Evolutionary conservation across 1,140 invertebrate species (phyloP).

Genomic region (Halyomorpha halys): DNA sequence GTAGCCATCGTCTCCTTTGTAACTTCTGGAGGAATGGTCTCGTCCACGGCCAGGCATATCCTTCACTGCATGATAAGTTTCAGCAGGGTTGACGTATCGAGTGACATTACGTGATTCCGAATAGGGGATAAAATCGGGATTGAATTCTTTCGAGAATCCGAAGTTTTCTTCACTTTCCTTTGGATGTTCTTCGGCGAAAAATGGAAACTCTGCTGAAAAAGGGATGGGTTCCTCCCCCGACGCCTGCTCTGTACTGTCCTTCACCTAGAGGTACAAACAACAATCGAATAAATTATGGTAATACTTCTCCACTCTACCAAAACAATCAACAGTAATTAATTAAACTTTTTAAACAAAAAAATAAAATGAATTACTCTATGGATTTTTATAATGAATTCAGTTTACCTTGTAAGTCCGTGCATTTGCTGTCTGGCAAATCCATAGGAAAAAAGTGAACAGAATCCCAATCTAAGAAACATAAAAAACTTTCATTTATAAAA

Average conservation of each 20-base stretch:
- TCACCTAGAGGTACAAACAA: background rate
- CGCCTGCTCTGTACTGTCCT: background rate
- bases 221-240: background rate
- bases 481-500: too few relatives aligned
- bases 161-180: constrained; percentile 5
- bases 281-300: too few relatives aligned
- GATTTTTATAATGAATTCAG: too few relatives aligned
- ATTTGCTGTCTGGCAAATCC: too few relatives aligned
- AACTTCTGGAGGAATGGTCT: background rate
- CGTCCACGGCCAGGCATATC: background rate
- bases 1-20: background rate
- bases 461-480: too few relatives aligned
- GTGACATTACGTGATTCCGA: background rate
- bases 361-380: too few relatives aligned
- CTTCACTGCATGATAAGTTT: background rate
- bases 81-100: background rate
- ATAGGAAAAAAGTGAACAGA: too few relatives aligned
- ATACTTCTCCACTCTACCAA: too few relatives aligned
- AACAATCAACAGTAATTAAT: too few relatives aligned
- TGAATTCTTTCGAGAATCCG: background rate
- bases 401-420: too few relatives aligned
- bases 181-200: background rate
- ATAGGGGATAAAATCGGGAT: background rate
- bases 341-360: too few relatives aligned
- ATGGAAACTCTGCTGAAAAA: constrained; percentile 4